Base-by-base conservation (phyloP, 1,140 invertebrate genomes). In the Coenobita brevimanus region DNA sequence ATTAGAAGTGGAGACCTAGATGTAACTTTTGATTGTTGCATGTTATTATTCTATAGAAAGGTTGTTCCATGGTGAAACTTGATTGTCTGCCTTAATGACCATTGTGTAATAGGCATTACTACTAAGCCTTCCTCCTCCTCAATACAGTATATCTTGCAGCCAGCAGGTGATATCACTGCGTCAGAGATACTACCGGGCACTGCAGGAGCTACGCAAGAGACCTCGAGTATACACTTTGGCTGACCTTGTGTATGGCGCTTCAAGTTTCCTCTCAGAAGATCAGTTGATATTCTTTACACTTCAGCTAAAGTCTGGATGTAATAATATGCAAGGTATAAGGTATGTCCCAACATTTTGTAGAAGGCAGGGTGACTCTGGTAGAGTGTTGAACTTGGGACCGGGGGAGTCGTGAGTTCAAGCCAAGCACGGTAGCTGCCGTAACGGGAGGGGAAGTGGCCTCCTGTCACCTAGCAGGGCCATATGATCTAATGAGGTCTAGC, bases 231-330 rank as follows among this genome's bases (percentile, higher is more conserved):
- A 73, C 41, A 90, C 85, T n/a, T 38, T 90, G 27, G 78, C 73
- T 6, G 89, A 90, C 62, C 71, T 90, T 41, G 89, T 90, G n/a
- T 82, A 71, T n/a, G 81, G 85, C n/a, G 86, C 89, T n/a, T 82
- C 89, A 38, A 84, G 60, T 30, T 90, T 90, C 54, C 82, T 90
- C 43, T 88, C 86, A n/a, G 81, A 90, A 24, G 89, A 90, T 13
- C 89, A 90, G 67, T 41, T 90, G 2, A 33, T 90, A 1, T 90
- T 90, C 64, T 90, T 89, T 33, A 82, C 80, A 54, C 69, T 90
- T 62, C 89, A 90, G 67, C 75, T 90, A 2, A 90, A 90, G 67
- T 64, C 81, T 24, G 82, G 86, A 3, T 82, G 84, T 41, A 57
- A 88, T 43, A 85, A 88, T 38, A 73, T 82, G 60, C 89, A 88